Percentiles rank a stretch among this genome's conserved stretches.
phyloP scores from a whole-genome alignment of 2,113 vertebrate genomes.

The Pyxicephalus adspersus region DNA sequence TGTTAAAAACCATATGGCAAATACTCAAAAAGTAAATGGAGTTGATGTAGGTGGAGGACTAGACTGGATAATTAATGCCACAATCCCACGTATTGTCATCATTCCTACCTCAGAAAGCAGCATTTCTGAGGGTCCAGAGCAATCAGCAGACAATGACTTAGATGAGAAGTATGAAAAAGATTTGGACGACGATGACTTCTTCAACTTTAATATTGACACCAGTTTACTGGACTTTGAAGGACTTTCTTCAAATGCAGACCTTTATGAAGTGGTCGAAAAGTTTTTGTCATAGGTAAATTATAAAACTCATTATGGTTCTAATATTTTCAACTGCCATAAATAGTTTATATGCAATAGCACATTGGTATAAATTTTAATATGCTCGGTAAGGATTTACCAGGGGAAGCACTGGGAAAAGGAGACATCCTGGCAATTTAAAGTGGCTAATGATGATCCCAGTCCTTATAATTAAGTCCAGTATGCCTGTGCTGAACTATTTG shows the following conservation, averaged over 20 bases:
- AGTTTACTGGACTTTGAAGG: slow-evolving; percentile 65
- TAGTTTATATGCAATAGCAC: slow-evolving; percentile 23
- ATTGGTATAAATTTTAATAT: slow-evolving; percentile 50
- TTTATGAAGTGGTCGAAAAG: slow-evolving; percentile 68
- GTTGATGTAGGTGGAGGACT: slow-evolving; percentile 49
- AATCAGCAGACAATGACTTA: slow-evolving; percentile 37
- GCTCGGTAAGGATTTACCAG: slow-evolving; percentile 18
- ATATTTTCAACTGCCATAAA: slow-evolving; percentile 10
- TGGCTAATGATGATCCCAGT: too few species aligned
- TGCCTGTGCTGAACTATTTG: too few species aligned
- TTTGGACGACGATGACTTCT: slow-evolving; percentile 59
- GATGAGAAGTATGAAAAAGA: slow-evolving; percentile 21
- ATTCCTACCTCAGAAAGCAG: slow-evolving; percentile 69
- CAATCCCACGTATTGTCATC: slow-evolving; percentile 66
- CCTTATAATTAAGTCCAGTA: too few species aligned
- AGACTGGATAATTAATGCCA: slow-evolving; percentile 50
- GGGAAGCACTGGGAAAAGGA: too few species aligned
- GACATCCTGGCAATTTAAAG: too few species aligned
- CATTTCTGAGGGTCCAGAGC: slow-evolving; percentile 54
- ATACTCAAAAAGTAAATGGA: slow-evolving; percentile 32
- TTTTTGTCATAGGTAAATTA: slow-evolving; percentile 62
- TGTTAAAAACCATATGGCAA: slow-evolving; percentile 41
- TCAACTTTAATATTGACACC: slow-evolving; percentile 62
- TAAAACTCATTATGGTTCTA: slow-evolving; percentile 47
- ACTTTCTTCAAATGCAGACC: slow-evolving; percentile 62